phyloP scores from a whole-genome alignment of 2,888 invertebrate genomes.

The Halictus quadricinctus region DNA sequence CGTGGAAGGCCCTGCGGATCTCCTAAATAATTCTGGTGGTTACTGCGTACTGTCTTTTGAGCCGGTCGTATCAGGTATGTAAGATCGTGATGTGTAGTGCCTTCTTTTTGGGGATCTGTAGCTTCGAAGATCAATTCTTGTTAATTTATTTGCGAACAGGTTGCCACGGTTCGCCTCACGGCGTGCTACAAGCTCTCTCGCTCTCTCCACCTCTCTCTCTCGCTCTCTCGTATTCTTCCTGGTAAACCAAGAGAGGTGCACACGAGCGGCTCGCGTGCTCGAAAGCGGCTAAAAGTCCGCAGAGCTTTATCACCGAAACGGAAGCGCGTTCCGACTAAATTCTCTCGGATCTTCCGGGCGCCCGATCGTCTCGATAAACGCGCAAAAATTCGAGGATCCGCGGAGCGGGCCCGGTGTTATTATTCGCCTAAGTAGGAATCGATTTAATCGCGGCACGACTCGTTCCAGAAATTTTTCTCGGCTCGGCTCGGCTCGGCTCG shows the following conservation, averaged over 20 bases:
- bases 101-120: conserved; percentile 70
- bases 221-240: background rate
- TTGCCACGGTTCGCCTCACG: conserved; percentile 35
- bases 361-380: background rate
- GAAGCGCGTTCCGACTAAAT: conserved; percentile 10
- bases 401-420: conserved; percentile 15
- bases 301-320: background rate
- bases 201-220: background rate
- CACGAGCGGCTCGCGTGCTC: conserved; percentile 2
- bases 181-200: conserved; percentile 2
- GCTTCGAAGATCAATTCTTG: conserved; percentile 72
- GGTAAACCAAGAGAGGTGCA: background rate
- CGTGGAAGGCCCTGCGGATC: background rate
- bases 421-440: conserved; percentile 33
- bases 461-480: conserved; percentile 43
- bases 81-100: conserved; percentile 70
- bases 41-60: conserved; percentile 55
- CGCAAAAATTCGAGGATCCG: conserved; percentile 22
- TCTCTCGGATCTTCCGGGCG: background rate
- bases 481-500: background rate
- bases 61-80: conserved; percentile 46
- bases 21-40: background rate
- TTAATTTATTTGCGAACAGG: conserved; percentile 68
- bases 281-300: background rate
- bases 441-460: conserved; percentile 39